Base-by-base conservation (phyloP, 2,888 invertebrate genomes). In the Endotricha flammealis region DNA sequence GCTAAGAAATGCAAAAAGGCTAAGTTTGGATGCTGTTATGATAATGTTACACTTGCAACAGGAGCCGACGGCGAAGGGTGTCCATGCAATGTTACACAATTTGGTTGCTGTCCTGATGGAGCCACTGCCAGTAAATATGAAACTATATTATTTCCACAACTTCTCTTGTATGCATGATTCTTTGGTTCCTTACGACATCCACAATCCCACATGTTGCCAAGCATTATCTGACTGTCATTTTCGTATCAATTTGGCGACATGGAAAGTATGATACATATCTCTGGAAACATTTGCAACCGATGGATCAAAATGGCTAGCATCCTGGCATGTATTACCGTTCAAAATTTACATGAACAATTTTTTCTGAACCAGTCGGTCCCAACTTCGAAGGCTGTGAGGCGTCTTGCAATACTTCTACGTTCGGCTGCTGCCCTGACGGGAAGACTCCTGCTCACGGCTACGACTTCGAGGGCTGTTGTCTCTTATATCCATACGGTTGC, bases 401-500 rank as follows among this genome's bases (percentile, higher is more conserved):
- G 45, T 79, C 89, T 0, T 95, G 95, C 67, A 87, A 89, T 13
- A 85, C 88, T 1, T 90, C 92, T 14, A 87, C 89, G 0, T 93
- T 91, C 66, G 97, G 98, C 3, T 98, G 98, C 66, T 98, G 98
- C 60, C 90, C 91, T 1, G 97, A 98, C 64, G 91, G 90, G 2
- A 76, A 90, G 52, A 95, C 95, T 0, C 91, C 95, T 0, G 95
- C 98, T 1, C 95, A 95, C 58, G 98, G 98, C 1, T 91, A 91
- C 0, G 90, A 90, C 50, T 80, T 88, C 27, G 94, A 95, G 71
- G 98, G 97, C 0, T 96, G 95, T 64, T 96, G 95, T 56, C 73
- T 95, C 30, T 88, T 88, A 13, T 85, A 90, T 2, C 78, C 88
- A 2, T 93, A 88, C 64, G 95, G 96, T n/a, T 98, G 98, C 74